Percentiles rank a stretch among this genome's conserved stretches.
Conservation (phyloP, 2,797 vertebrate species). For the Aphelocoma californica region DNA sequence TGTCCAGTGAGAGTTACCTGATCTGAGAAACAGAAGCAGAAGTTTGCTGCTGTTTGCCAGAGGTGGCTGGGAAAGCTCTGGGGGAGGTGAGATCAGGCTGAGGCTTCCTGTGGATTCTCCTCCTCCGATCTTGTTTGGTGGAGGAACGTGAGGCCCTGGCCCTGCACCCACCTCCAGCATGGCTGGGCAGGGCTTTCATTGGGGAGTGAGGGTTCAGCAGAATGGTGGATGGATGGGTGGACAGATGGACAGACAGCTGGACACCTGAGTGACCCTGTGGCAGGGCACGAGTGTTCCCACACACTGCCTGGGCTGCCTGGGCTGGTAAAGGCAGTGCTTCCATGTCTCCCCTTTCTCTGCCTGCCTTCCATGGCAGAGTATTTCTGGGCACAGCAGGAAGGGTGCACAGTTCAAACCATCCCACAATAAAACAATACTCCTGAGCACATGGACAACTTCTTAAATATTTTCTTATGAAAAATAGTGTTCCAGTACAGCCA, state of each 20-base stretch:
- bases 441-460: background rate
- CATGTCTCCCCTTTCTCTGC: fast-evolving
- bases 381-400: background rate
- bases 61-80: background rate
- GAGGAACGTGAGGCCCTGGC: background rate
- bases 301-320: background rate
- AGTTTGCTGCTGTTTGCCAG: background rate
- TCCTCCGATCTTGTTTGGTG: background rate
- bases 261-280: background rate
- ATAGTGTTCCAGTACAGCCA: too few relatives aligned
- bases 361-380: fast-evolving
- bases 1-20: background rate
- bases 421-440: background rate
- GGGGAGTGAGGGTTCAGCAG: fast-evolving
- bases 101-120: background rate
- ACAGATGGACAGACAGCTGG: background rate
- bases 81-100: background rate
- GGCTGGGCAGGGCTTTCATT: fast-evolving
- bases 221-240: background rate
- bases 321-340: background rate
- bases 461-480: background rate
- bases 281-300: background rate
- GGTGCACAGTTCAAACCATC: background rate
- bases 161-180: fast-evolving
- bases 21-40: background rate